Percentiles rank a stretch among this genome's conserved stretches.
Evolutionary conservation across 2,888 invertebrate species (phyloP).

Genomic region (Sesia apiformis): DNA sequence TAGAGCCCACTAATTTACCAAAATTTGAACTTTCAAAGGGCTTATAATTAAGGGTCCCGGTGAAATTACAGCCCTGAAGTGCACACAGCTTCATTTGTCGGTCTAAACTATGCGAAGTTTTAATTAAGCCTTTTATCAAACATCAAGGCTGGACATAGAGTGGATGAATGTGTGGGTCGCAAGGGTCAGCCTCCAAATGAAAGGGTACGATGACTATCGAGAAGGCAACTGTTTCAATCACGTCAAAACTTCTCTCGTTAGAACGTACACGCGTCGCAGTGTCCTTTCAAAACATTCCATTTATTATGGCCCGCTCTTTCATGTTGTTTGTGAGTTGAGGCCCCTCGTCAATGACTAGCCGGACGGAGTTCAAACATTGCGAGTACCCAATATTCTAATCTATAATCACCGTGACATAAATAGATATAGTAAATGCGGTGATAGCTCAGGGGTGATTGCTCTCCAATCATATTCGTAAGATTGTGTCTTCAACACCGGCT

Average conservation of each 20-base stretch:
- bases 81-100: slow-evolving; percentile 24
- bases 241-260: slow-evolving; percentile 55
- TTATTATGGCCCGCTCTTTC: slow-evolving; percentile 28
- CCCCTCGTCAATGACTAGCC: slow-evolving; percentile 28
- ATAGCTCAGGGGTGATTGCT: too few relatives aligned
- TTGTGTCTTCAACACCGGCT: too few relatives aligned
- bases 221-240: slow-evolving; percentile 53
- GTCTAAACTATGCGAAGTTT: slow-evolving; percentile 46
- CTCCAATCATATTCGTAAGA: too few relatives aligned
- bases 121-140: slow-evolving; percentile 60
- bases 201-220: slow-evolving; percentile 59
- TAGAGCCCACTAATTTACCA: not conserved
- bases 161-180: slow-evolving; percentile 25
- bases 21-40: not conserved
- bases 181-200: slow-evolving; percentile 43
- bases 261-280: slow-evolving; percentile 37
- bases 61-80: slow-evolving; percentile 8
- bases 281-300: slow-evolving; percentile 46
- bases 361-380: not conserved
- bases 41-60: slow-evolving; percentile 4
- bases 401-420: too few relatives aligned
- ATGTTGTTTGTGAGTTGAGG: slow-evolving; percentile 25
- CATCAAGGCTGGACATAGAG: slow-evolving; percentile 25
- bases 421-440: too few relatives aligned
- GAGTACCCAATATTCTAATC: not conserved